Evolutionary conservation across 2,113 vertebrate genomes (phyloP).

Genomic region (Mionectes macconnelli): DNA sequence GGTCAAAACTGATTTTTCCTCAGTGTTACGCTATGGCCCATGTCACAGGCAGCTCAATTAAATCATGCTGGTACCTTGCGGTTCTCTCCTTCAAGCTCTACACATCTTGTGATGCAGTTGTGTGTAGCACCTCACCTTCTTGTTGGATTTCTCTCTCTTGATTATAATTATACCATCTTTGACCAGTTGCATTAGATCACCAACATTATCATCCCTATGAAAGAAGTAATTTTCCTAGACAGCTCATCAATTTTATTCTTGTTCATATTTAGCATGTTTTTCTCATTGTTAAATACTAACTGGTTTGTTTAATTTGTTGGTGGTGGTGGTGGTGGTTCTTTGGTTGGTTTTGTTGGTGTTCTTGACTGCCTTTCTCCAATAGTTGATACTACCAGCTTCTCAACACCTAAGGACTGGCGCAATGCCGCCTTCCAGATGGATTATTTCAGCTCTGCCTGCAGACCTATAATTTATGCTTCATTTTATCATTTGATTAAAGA

Average conservation of each 20-base stretch:
- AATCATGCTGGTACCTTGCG: constrained; percentile 17
- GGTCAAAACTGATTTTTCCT: constrained; percentile 33
- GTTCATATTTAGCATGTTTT: constrained; percentile 42
- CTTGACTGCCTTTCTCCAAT: constrained; percentile 39
- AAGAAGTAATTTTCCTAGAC: constrained; percentile 19
- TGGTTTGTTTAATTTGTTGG: background rate
- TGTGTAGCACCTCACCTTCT: constrained; percentile 46
- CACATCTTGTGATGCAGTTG: constrained; percentile 2
- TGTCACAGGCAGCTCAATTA: constrained; percentile 36
- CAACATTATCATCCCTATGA: background rate
- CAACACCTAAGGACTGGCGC: background rate
- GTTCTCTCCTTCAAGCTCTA: constrained; percentile 33
- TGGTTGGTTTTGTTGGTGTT: background rate
- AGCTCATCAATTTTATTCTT: constrained; percentile 21
- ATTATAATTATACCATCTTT: constrained; percentile 22
- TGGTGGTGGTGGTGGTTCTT: fast-evolving
- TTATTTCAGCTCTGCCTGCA: constrained; percentile 56
- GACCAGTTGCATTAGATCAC: constrained; percentile 34
- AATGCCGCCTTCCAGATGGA: constrained; percentile 36
- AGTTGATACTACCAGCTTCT: constrained; percentile 29
- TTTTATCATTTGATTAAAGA: constrained; percentile 56
- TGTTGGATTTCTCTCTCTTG: constrained; percentile 46
- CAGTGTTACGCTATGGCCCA: constrained; percentile 10
- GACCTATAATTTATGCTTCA: constrained; percentile 19
- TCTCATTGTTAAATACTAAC: constrained; percentile 31